Base-by-base conservation (phyloP, 2,888 invertebrate genomes). In the Dicyrtomina minuta region DNA sequence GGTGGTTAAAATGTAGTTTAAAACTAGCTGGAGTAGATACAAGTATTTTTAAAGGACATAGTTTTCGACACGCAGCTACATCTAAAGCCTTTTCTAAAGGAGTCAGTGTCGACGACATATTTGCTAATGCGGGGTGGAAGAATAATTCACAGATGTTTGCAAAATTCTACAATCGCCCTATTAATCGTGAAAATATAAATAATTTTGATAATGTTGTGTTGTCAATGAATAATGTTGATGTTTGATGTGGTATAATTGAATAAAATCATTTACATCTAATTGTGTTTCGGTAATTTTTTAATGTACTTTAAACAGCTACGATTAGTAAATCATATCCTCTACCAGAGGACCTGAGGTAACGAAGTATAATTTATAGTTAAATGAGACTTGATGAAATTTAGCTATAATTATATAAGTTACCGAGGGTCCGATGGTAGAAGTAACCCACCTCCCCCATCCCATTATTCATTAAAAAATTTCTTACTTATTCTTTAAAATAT, bases 31-130 rank as follows among this genome's bases (percentile, higher is more conserved):
- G 59, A 17, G 22, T 61, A 24, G 24, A 22, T 53, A 20, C 10
- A 13, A 20, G 15, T 10, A 22, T 15, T 1, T 61, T 46, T 61
- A 44, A 61, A 22, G 61, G 46, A 15, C 61, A 61, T 24, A 43
- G 43, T 8, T 61, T 41, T 44, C 39, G 61, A 12, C 61, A 61
- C 26, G 61, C 61, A 10, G 22, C 61, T 6, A 61, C 61, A n/a
- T 61, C 61, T 10, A 61, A 61, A 46, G 61, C 61, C 24, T 26
- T 10, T 12, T 1, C 17, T 46, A 20, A n/a, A 8, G 61, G 61
- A 13, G 43, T 44, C 2, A 39, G 13, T 13, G 20, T 61, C 8
- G 46, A 46, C 10, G 22, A 22, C 24, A 61, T 61, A 13, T 46
- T 44, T 61, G 27, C 4, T 44, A 15, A 20, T 3, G 61, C 26